Conservation (phyloP, 2,797 vertebrate species). For the Danio jaintianensis region DNA sequence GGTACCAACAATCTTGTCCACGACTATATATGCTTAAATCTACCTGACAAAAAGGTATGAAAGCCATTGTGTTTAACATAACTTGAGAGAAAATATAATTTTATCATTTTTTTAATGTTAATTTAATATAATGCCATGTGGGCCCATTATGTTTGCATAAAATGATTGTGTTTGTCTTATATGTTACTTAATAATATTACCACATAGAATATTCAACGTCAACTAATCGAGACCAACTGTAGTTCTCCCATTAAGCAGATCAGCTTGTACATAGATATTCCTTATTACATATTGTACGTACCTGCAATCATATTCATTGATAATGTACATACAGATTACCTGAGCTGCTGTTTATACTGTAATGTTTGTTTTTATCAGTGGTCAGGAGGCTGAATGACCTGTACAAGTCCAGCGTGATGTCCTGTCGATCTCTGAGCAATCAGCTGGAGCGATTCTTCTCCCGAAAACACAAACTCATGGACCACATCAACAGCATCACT, state of each 20-base stretch:
- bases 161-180: no score
- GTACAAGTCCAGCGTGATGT: conserved; percentile 91
- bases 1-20: no score
- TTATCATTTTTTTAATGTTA: no score
- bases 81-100: no score
- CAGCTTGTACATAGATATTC: not conserved
- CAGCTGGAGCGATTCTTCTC: conserved; percentile 91
- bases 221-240: not conserved
- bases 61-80: no score
- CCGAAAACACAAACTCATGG: conserved; percentile 95
- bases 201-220: not conserved
- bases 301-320: no score
- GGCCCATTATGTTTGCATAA: no score
- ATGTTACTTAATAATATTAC: not conserved
- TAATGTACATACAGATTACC: not conserved
- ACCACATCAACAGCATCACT: conserved; percentile 92
- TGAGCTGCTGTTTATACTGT: not conserved
- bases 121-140: no score
- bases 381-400: conserved; percentile 92
- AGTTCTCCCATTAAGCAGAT: not conserved
- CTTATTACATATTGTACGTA: no score
- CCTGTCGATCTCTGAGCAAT: conserved; percentile 88
- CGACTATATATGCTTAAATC: no score
- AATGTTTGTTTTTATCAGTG: conserved; percentile 74
- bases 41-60: no score